phyloP scores from a whole-genome alignment of 2,888 invertebrate species.

The Digitonthophagus gazella region DNA sequence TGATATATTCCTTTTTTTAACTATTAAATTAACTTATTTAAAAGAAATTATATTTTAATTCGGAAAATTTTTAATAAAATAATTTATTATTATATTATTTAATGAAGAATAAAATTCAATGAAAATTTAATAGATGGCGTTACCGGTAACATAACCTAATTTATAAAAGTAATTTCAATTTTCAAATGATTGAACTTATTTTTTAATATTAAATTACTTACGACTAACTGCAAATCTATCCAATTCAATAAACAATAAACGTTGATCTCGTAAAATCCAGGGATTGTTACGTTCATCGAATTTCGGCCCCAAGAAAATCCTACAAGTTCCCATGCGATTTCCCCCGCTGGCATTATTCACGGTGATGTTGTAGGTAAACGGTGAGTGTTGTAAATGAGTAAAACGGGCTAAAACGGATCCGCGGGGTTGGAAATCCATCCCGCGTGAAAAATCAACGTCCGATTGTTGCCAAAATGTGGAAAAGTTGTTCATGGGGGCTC shows the following conservation, averaged over 20 bases:
- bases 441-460: constrained; percentile 73
- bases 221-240: constrained; percentile 67
- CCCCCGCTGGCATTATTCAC: constrained; percentile 52
- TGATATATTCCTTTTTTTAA: too few species aligned
- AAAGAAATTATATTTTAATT: too few species aligned
- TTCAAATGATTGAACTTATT: too few species aligned
- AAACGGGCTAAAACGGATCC: constrained; percentile 71
- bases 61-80: too few species aligned
- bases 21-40: too few species aligned
- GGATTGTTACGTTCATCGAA: constrained; percentile 62
- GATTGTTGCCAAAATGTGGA: constrained; percentile 79
- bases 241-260: constrained; percentile 67
- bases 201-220: constrained; percentile 53
- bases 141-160: too few species aligned
- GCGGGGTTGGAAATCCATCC: constrained; percentile 78
- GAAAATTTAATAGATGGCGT: too few species aligned
- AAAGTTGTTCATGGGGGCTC: constrained; percentile 53
- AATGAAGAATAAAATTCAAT: not conserved
- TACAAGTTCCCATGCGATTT: constrained; percentile 61
- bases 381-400: constrained; percentile 75
- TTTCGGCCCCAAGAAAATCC: constrained; percentile 69
- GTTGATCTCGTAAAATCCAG: constrained; percentile 62
- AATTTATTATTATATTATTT: too few species aligned
- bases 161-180: too few species aligned
- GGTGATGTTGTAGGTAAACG: constrained; percentile 61